A percentile compares a stretch with the other conserved stretches of the same genome.
Conservation (phyloP, 2,888 invertebrate species). For the Ischnus inquisitorius region DNA sequence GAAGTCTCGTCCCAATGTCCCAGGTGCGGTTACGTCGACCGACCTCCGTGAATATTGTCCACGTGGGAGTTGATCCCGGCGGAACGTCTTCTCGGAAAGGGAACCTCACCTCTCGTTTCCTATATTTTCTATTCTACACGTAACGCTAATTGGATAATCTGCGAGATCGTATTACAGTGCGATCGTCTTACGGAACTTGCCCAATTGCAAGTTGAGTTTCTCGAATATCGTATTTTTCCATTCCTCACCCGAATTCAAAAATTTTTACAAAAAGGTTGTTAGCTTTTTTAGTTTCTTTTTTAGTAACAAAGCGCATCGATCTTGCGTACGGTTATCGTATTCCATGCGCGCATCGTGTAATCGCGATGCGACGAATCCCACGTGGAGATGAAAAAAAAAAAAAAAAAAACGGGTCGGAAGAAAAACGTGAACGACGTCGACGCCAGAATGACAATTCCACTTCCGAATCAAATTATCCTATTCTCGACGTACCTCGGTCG, state of each 20-base stretch:
- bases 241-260: background rate
- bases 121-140: background rate
- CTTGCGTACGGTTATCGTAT: background rate
- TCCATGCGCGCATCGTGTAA: background rate
- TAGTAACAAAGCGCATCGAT: background rate
- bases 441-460: constrained; percentile 7
- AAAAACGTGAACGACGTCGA: background rate
- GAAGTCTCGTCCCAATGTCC: constrained; percentile 26
- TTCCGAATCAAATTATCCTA: constrained; percentile 9
- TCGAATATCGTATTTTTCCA: background rate
- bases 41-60: constrained; percentile 49
- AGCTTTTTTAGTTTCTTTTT: background rate
- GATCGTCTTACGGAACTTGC: background rate
- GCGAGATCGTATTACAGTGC: constrained; percentile 2
- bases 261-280: background rate
- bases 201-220: constrained; percentile 3
- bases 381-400: background rate
- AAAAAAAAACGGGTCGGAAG: background rate
- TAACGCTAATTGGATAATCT: constrained; percentile 34
- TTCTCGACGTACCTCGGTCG: background rate
- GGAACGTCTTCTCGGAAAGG: constrained; percentile 16
- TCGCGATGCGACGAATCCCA: background rate
- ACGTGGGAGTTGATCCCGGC: constrained; percentile 55
- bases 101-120: background rate
- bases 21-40: constrained; percentile 3